Base-by-base conservation (phyloP, 1,140 invertebrate species). In the Drosophila murphyi region DNA sequence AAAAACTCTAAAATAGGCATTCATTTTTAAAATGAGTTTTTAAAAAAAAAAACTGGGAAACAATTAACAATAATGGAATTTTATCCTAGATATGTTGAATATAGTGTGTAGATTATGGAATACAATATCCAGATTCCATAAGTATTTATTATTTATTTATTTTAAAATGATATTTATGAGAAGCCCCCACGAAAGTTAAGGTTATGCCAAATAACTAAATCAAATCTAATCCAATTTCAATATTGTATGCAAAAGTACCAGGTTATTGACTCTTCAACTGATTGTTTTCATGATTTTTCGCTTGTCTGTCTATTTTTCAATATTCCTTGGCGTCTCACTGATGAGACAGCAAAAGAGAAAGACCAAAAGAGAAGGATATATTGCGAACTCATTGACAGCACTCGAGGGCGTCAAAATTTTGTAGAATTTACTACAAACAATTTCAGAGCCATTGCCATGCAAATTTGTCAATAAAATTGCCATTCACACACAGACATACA, bases 391-490 rank as follows among this genome's bases (percentile, higher is more conserved):
- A 75, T 74, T 78, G 65, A 59, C 59, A 64, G 72, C 64, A 73
- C 51, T 64, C 54, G 54, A 69, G 52, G 63, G 52, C 71, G 67
- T 61, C 63, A 57, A 62, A 64, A 62, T 59, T 35, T 65, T 31
- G 31, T 51, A 31, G 54, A 67, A 64, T 70, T 74, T 50, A 37
- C 35, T 64, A 64, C 48, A 68, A 71, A 78, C 67, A 72, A 51
- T 74, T 80, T 77, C 69, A 52, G 60, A 51, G 63, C 45, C 80
- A 77, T 72, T 60, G 55, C 50, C 77, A 83, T 68, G 70, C 73
- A 89, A 83, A 88, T 87, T 75, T 72, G 73, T 74, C 79, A 88
- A 80, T 87, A 83, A 82, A 80, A 77, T 77, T 76, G 43, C 39
- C 7, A 10, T 20, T 43, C 52, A 43, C 75, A 78, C 59, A 65